These are phyloP conservation scores for Stylophora pistillata DNA, from an alignment of 64 coral and sea anemone genomes.

Conservation along the genomic window DNA sequence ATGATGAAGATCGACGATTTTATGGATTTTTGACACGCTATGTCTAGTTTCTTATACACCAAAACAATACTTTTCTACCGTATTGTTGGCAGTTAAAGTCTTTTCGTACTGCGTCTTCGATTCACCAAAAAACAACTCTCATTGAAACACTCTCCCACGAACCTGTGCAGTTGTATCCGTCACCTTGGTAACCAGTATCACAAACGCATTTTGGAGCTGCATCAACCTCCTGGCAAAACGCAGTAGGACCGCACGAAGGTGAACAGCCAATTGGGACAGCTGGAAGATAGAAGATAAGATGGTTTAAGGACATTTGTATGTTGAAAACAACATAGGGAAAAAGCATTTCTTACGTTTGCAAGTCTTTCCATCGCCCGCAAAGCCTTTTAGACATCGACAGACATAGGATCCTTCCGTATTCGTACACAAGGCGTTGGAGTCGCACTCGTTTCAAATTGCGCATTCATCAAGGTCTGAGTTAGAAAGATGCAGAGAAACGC, in stretches of 20 bases:
- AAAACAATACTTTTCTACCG: too few species aligned
- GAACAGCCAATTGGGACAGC: neutral
- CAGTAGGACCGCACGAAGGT: slow-evolving; percentile 35
- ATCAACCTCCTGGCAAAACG: slow-evolving; percentile 10
- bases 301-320: too few species aligned
- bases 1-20: too few species aligned
- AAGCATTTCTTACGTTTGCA: slow-evolving; percentile 59
- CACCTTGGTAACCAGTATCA: slow-evolving; percentile 38
- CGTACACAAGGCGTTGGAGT: slow-evolving; percentile 35
- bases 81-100: too few species aligned
- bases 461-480: slow-evolving; percentile 59
- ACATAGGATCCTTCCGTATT: slow-evolving; percentile 38
- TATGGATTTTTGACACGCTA: too few species aligned
- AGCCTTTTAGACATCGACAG: slow-evolving; percentile 50
- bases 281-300: slow-evolving; percentile 6
- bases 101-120: too few species aligned
- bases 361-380: slow-evolving; percentile 35
- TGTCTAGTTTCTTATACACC: too few species aligned
- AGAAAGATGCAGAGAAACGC: neutral
- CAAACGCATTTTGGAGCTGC: slow-evolving; percentile 29
- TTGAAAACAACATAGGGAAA: too few species aligned
- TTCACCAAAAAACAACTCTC: too few species aligned
- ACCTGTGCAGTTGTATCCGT: slow-evolving; percentile 41
- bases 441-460: neutral
- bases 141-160: too few species aligned